Conservation (phyloP, 2,888 invertebrate genomes). For the Dicroscelio sp. region DNA sequence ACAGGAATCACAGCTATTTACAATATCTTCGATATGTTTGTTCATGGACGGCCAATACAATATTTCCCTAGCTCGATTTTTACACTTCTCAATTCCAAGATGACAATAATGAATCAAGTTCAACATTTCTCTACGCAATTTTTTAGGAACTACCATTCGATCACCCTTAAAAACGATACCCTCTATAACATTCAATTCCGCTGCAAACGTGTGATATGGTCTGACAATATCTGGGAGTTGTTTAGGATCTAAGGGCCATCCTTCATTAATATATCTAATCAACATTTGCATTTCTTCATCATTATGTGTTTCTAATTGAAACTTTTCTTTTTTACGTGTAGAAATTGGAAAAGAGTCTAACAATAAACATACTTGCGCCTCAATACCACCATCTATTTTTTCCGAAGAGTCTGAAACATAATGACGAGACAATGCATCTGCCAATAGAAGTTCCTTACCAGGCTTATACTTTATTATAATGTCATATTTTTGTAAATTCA, state of each 20-base stretch:
- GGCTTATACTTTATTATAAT: slow-evolving; percentile 82
- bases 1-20: slow-evolving; percentile 75
- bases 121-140: slow-evolving; percentile 79
- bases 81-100: slow-evolving; percentile 83
- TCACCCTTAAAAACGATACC: slow-evolving; percentile 70
- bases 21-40: slow-evolving; percentile 77
- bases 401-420: slow-evolving; percentile 23
- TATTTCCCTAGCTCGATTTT: slow-evolving; percentile 80
- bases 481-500: slow-evolving; percentile 74
- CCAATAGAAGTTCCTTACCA: slow-evolving; percentile 86
- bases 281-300: slow-evolving; percentile 74
- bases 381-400: slow-evolving; percentile 43
- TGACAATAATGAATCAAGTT: slow-evolving; percentile 85
- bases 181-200: slow-evolving; percentile 59
- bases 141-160: slow-evolving; percentile 80
- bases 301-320: slow-evolving; percentile 36
- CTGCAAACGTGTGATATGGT: slow-evolving; percentile 56
- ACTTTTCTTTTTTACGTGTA: slow-evolving; percentile 18
- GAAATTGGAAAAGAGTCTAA: slow-evolving; percentile 58
- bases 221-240: slow-evolving; percentile 60
- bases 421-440: slow-evolving; percentile 87
- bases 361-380: slow-evolving; percentile 61
- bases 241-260: slow-evolving; percentile 83
- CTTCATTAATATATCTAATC: slow-evolving; percentile 79
- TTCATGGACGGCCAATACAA: slow-evolving; percentile 85